A percentile compares a stretch with the other conserved stretches of the same genome.
These are phyloP conservation scores for Gymnoscopelus braueri DNA, from an alignment of 2,797 vertebrate genomes.

Conservation along the genomic window DNA sequence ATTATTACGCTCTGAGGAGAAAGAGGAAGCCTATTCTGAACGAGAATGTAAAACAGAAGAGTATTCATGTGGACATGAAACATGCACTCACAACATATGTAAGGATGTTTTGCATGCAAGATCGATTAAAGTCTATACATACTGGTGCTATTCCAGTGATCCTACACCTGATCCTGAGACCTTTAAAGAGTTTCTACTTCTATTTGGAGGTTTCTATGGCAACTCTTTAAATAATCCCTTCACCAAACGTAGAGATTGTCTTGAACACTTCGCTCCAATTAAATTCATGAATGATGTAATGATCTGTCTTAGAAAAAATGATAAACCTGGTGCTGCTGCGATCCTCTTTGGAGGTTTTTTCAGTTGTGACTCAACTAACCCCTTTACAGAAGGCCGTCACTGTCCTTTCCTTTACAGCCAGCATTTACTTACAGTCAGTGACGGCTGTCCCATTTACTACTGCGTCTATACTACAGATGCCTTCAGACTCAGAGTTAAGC, in stretches of 20 bases:
- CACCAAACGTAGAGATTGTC: conserved; percentile 83
- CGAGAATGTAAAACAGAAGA: too few species aligned
- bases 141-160: conserved; percentile 81
- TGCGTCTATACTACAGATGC: too few species aligned
- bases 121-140: conserved; percentile 79
- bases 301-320: conserved; percentile 87
- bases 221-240: conserved; percentile 71
- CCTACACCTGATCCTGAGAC: conserved; percentile 47
- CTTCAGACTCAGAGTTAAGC: conserved; percentile 82
- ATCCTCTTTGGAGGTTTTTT: conserved; percentile 92
- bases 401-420: conserved; percentile 90
- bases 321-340: conserved; percentile 80
- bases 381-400: conserved; percentile 64
- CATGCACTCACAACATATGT: too few species aligned
- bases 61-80: too few species aligned
- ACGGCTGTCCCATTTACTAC: conserved; percentile 90
- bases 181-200: conserved; percentile 83
- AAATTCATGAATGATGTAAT: conserved; percentile 82
- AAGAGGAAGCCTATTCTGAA: too few species aligned
- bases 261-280: conserved; percentile 70
- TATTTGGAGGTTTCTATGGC: conserved; percentile 90
- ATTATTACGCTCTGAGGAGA: conserved; percentile 78
- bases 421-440: conserved; percentile 86
- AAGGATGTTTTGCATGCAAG: conserved; percentile 64
- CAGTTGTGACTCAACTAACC: conserved; percentile 86